Percentiles rank a stretch among this genome's conserved stretches.
Evolutionary conservation across 2,113 vertebrate genomes (phyloP).

Genomic region (Neomonachus schauinslandi): DNA sequence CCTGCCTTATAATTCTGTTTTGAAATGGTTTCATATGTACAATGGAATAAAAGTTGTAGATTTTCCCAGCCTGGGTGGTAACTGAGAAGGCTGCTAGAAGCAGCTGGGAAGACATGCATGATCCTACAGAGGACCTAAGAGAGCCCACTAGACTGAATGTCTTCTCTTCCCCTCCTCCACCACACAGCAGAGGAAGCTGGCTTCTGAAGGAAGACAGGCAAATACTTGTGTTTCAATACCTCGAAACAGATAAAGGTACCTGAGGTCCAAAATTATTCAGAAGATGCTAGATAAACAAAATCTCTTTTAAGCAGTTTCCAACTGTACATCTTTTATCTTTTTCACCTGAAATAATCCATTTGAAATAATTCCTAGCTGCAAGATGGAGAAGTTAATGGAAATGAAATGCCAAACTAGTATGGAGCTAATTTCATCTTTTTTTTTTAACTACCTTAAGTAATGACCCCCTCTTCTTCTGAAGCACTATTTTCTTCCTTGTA

Average conservation of each 20-base stretch:
- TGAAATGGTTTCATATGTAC: not conserved
- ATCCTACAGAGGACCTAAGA: not conserved
- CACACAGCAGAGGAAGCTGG: not conserved
- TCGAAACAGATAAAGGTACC: slow-evolving; percentile 40
- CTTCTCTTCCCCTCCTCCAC: not conserved
- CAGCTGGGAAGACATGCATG: not conserved
- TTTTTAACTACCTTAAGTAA: slow-evolving; percentile 35
- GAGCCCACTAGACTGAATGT: not conserved
- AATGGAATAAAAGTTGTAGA: not conserved
- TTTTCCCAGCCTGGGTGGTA: not conserved
- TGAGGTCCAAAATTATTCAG: slow-evolving; percentile 38
- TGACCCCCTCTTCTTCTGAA: not conserved
- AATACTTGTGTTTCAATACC: slow-evolving; percentile 12
- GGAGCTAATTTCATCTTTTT: slow-evolving; percentile 1
- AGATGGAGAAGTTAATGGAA: not conserved
- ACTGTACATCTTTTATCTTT: not conserved
- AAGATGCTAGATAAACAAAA: not conserved
- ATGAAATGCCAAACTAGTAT: not conserved
- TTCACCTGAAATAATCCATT: slow-evolving; percentile 41
- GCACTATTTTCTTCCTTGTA: not conserved
- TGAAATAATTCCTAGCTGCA: not conserved
- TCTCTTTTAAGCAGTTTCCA: not conserved
- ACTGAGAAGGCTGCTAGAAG: not conserved
- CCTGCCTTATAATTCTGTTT: not conserved
- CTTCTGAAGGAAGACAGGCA: not conserved